These are phyloP conservation scores for Dryobates pubescens DNA, from an alignment of 2,797 vertebrate genomes.

Conservation along the genomic window DNA sequence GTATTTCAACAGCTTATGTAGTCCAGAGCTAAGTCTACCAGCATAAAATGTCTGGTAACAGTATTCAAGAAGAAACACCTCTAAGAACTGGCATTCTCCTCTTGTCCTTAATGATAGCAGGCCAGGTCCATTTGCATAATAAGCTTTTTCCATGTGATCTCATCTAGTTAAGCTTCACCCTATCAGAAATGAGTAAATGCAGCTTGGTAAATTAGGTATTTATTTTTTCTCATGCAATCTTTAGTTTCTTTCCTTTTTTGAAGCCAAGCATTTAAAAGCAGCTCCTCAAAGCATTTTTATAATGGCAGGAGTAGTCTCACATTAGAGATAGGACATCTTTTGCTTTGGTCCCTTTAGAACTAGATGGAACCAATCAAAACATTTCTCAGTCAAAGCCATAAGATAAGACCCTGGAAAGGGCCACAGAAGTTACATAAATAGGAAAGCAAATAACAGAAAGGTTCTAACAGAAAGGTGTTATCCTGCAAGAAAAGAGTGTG, in stretches of 20 bases:
- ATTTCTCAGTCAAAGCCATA: background rate
- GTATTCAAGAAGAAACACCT: background rate
- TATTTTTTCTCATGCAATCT: background rate
- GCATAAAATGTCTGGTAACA: background rate
- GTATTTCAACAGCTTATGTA: background rate
- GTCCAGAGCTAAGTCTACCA: background rate
- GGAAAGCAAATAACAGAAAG: constrained; percentile 4
- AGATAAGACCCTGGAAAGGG: constrained; percentile 50
- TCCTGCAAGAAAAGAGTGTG: constrained; percentile 41
- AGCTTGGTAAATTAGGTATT: background rate
- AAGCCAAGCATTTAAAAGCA: background rate
- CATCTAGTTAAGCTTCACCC: background rate
- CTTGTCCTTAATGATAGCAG: background rate
- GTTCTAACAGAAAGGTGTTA: constrained; percentile 36
- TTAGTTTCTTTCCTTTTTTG: background rate
- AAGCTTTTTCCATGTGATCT: background rate
- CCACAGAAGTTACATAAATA: constrained; percentile 38
- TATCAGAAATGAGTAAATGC: background rate
- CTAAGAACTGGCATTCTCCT: background rate
- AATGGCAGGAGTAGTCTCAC: background rate
- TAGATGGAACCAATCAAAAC: constrained; percentile 4
- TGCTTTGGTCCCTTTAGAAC: constrained; percentile 30
- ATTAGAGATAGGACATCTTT: background rate
- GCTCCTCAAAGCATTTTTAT: background rate
- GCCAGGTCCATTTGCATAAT: background rate